These are phyloP conservation scores for Hucho hucho DNA, from an alignment of 2,113 vertebrate genomes.

Conservation along the genomic window DNA sequence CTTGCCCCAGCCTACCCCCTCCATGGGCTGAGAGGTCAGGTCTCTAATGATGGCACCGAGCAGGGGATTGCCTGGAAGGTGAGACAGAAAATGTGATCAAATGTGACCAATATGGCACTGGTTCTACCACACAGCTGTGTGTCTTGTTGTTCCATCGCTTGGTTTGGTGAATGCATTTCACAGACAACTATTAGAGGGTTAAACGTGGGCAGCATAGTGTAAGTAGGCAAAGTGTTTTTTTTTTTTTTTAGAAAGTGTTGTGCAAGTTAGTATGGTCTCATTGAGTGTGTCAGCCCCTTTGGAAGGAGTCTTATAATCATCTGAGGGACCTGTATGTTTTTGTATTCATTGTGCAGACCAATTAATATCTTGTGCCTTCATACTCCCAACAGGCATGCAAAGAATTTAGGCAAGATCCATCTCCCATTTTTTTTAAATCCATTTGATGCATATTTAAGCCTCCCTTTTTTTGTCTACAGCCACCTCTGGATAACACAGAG, in stretches of 20 bases:
- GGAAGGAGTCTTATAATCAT: background rate
- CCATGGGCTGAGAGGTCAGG: background rate
- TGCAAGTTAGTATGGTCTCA: background rate
- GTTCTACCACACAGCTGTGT: conserved; percentile 41
- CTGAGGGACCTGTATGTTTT: background rate
- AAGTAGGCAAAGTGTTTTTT: background rate
- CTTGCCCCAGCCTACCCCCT: background rate
- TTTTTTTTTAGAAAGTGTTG: background rate
- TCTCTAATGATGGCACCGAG: conserved; percentile 62
- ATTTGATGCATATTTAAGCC: background rate
- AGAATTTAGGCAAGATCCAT: too few species aligned
- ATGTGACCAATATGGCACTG: conserved; percentile 40
- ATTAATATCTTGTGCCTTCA: too few species aligned
- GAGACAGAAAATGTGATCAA: conserved; percentile 35
- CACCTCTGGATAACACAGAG: background rate
- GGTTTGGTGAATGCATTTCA: conserved; percentile 41
- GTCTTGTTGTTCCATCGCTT: conserved; percentile 6
- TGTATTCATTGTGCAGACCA: background rate
- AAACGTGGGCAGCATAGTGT: conserved; percentile 18
- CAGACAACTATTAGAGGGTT: conserved; percentile 6
- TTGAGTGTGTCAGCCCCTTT: background rate
- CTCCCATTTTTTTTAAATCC: background rate
- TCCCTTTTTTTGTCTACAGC: background rate
- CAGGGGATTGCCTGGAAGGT: conserved; percentile 42
- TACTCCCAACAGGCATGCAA: too few species aligned